Base-by-base conservation (phyloP, 1,140 invertebrate species). In the Drosophila kohkoa region DNA sequence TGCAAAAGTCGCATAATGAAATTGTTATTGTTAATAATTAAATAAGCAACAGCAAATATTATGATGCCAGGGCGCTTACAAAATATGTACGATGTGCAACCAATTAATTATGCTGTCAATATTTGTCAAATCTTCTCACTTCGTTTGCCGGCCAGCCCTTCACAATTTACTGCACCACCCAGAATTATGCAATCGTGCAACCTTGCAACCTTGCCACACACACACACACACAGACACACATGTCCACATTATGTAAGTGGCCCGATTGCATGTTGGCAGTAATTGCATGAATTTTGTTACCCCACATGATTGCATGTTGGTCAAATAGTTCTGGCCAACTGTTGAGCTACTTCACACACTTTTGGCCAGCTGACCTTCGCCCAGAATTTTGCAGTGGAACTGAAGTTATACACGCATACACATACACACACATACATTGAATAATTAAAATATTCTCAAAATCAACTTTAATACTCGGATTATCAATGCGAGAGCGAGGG, bases 41-140 rank as follows among this genome's bases (percentile, higher is more conserved):
- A 83, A 74, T 72, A 81, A 75, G 45, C 59, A 72, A 48, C 35
- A 35, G 63, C 41, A 49, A 60, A 75, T 66, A 45, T 64, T 58
- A 13, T 51, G 58, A 13, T 51, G 58, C 48, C 66, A 60, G 28
- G 38, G 60, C 11, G 62, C 59, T 35, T 25, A 41, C 30, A 62
- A 38, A 49, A 25, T 25, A 25, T 69, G 45, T 57, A 25, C 20
- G 20, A 25, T 25, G 54, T 59, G 46, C 38, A 38, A 51, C 32
- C 59, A 81, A 88, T 89, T 78, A 79, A 88, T 89, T 79, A 85
- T 89, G 77, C 77, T 78, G 81, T 81, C 81, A 77, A 71, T 89
- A 82, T 80, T 80, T 82, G 81, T 75, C 63, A 71, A 74, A 67
- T 73, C 32, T 67, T 63, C 63, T 41, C 70, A 73, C 63, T 63